phyloP scores from a whole-genome alignment of 2,888 invertebrate genomes.

The Cordilura impudica region DNA sequence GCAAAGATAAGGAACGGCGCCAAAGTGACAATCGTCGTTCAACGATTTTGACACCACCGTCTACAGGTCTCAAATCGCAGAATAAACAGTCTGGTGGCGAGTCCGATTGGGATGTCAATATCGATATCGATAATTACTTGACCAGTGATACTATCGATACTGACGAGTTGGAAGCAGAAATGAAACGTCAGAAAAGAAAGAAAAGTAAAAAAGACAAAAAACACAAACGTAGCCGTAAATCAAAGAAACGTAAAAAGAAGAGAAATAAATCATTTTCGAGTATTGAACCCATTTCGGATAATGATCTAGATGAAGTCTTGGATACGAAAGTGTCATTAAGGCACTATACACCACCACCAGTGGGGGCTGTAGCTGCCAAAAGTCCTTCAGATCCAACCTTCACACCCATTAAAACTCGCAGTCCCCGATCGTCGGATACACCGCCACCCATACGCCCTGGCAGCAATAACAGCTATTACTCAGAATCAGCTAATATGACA shows the following conservation, averaged over 20 bases:
- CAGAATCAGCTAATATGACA: slow-evolving; percentile 62
- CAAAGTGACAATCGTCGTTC: slow-evolving; percentile 42
- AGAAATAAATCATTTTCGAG: slow-evolving; percentile 84
- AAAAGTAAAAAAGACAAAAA: slow-evolving; percentile 79
- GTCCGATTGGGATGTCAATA: slow-evolving; percentile 70
- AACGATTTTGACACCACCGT: slow-evolving; percentile 49
- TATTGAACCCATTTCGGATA: slow-evolving; percentile 82
- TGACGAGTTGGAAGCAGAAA: slow-evolving; percentile 79
- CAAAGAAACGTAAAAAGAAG: slow-evolving; percentile 83
- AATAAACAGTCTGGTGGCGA: slow-evolving; percentile 65
- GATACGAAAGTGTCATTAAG: slow-evolving; percentile 62
- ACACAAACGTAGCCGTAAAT: slow-evolving; percentile 87
- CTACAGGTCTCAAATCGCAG: slow-evolving; percentile 41
- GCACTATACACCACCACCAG: slow-evolving; percentile 75
- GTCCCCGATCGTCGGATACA: slow-evolving; percentile 75
- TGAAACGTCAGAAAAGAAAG: slow-evolving; percentile 80
- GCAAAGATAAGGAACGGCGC: slow-evolving; percentile 53
- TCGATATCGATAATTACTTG: slow-evolving; percentile 67
- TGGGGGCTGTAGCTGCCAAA: slow-evolving; percentile 58
- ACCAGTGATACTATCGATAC: slow-evolving; percentile 73
- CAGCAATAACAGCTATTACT: slow-evolving; percentile 71
- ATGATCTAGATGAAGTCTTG: slow-evolving; percentile 74
- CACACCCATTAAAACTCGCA: slow-evolving; percentile 73
- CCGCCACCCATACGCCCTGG: slow-evolving; percentile 75
- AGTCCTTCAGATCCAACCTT: slow-evolving; percentile 69